Evolutionary conservation across 2,888 invertebrate genomes (phyloP).

Genomic region (Hybos culiciformis): DNA sequence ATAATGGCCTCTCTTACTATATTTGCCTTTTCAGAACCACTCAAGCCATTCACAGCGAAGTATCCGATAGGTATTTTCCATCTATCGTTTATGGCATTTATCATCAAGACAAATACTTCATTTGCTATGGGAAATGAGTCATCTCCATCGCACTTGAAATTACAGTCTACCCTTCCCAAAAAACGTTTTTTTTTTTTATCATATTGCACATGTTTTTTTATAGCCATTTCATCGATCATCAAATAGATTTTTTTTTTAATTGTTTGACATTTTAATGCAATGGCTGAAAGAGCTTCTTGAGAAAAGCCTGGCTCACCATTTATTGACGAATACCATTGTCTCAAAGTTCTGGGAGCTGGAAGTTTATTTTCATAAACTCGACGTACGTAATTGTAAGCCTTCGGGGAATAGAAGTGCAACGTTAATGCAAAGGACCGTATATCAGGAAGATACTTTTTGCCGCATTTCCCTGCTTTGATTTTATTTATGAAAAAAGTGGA

Average conservation of each 20-base stretch:
- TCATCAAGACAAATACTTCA: not conserved
- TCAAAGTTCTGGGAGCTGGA: constrained; percentile 22
- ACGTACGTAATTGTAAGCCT: constrained; percentile 24
- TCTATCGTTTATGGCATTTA: not conserved
- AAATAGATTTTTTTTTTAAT: not conserved
- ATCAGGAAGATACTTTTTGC: not conserved
- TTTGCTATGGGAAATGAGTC: not conserved
- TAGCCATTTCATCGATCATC: not conserved
- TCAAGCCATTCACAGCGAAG: too few species aligned
- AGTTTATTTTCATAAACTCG: constrained; percentile 21
- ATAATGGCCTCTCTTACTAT: too few species aligned
- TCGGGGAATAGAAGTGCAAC: constrained; percentile 22
- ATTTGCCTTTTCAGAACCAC: too few species aligned
- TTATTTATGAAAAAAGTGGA: too few species aligned
- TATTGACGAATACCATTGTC: constrained; percentile 23
- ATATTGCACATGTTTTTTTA: not conserved
- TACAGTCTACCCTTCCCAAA: not conserved
- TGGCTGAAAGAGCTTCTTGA: constrained; percentile 2
- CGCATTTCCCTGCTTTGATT: too few species aligned
- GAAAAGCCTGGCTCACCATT: constrained; percentile 23
- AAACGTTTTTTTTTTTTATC: not conserved
- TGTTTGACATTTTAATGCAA: not conserved
- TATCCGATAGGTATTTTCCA: too few species aligned
- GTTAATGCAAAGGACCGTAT: not conserved
- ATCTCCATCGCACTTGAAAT: not conserved